A percentile compares a stretch with the other conserved stretches of the same genome.
These are phyloP conservation scores for Polyommatus icarus DNA, from an alignment of 2,888 invertebrate genomes.

Conservation along the genomic window DNA sequence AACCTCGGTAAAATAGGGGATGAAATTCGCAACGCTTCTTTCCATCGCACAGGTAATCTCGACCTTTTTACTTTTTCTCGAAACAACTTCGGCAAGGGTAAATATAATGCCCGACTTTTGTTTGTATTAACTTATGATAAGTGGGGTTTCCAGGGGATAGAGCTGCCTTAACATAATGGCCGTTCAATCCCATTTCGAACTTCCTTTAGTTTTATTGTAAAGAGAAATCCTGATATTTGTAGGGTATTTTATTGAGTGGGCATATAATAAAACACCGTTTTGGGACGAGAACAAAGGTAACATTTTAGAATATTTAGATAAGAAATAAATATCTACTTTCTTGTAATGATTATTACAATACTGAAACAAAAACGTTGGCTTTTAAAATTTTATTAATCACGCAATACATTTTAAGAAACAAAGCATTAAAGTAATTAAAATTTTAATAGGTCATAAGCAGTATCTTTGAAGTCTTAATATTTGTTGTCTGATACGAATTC, in stretches of 20 bases:
- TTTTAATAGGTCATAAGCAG: background rate
- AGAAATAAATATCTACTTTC: background rate
- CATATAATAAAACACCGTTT: background rate
- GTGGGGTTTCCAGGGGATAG: background rate
- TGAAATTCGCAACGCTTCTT: background rate
- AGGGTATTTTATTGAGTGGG: background rate
- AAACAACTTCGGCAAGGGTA: slow-evolving; percentile 3
- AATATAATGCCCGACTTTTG: slow-evolving; percentile 23
- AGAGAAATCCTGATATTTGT: background rate
- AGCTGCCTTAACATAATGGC: slow-evolving; percentile 6
- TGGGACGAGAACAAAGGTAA: background rate
- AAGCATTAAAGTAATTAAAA: background rate
- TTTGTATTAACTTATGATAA: slow-evolving; percentile 28
- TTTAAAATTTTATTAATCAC: background rate
- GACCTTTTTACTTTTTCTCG: background rate
- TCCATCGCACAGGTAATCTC: background rate
- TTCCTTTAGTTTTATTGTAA: background rate
- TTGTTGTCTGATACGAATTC: background rate
- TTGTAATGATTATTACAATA: background rate
- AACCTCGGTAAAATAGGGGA: background rate
- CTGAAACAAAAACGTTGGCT: background rate
- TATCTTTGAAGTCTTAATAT: background rate
- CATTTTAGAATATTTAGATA: background rate
- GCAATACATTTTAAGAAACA: background rate
- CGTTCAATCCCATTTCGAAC: background rate